Percentiles rank a stretch among this genome's conserved stretches.
These are phyloP conservation scores for Phataginus tetradactyla DNA, from an alignment of 2,797 vertebrate species.

Conservation along the genomic window DNA sequence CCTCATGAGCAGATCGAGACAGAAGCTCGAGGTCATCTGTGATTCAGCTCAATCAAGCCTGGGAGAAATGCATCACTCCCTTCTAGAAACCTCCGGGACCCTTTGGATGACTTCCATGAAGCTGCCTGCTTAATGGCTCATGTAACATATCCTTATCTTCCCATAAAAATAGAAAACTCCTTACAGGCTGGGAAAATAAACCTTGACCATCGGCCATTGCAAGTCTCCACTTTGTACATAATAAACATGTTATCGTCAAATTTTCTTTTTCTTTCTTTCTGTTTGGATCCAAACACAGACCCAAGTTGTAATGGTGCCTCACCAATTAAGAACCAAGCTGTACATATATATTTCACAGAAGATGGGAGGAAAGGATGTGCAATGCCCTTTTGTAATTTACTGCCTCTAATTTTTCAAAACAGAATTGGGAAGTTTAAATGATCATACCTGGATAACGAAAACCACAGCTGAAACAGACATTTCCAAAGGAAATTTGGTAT, in stretches of 20 bases:
- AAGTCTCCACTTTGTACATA: accelerated
- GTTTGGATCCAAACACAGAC: neutral
- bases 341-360: neutral
- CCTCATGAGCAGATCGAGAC: accelerated
- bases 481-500: constrained; percentile 50
- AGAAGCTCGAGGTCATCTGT: no score
- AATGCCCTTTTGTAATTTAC: neutral
- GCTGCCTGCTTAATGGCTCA: neutral
- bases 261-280: neutral
- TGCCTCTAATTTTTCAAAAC: constrained; percentile 16
- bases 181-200: neutral
- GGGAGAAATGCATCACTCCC: accelerated
- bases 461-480: constrained; percentile 1
- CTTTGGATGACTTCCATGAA: neutral
- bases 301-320: neutral
- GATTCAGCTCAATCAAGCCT: neutral
- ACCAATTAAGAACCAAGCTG: neutral
- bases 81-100: neutral
- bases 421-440: constrained; percentile 27
- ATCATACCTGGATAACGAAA: neutral
- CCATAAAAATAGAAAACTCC: neutral
- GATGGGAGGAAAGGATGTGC: neutral
- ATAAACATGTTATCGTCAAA: accelerated
- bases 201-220: accelerated
- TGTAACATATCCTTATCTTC: neutral